phyloP scores from a whole-genome alignment of 2,888 invertebrate genomes.

The Perizoma flavofasciatum region DNA sequence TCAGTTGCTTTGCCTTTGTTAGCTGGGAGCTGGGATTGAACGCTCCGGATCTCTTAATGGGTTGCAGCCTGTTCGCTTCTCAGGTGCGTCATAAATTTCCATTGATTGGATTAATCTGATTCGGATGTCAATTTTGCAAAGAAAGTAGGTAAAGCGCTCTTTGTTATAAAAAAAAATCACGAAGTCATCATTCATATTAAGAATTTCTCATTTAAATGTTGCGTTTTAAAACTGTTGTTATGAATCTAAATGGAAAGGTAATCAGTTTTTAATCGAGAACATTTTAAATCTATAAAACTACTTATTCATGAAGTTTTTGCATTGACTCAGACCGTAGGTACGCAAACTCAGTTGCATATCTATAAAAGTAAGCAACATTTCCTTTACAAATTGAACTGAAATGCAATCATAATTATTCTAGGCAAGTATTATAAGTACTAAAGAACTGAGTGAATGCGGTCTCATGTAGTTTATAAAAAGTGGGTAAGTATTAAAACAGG shows the following conservation, averaged over 20 bases:
- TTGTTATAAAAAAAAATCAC: slow-evolving; percentile 64
- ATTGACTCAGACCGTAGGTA: slow-evolving; percentile 4
- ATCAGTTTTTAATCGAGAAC: not conserved
- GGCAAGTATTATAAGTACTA: slow-evolving; percentile 41
- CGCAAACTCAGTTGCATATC: slow-evolving; percentile 17
- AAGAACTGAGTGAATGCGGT: slow-evolving; percentile 53
- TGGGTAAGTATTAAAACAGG: slow-evolving; percentile 67
- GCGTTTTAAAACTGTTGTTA: not conserved
- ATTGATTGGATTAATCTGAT: slow-evolving; percentile 85
- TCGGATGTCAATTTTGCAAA: slow-evolving; percentile 81
- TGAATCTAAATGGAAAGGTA: too few species aligned
- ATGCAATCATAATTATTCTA: slow-evolving; percentile 44
- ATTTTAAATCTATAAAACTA: not conserved
- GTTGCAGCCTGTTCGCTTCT: slow-evolving; percentile 62
- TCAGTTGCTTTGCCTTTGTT: slow-evolving; percentile 50
- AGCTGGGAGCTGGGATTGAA: slow-evolving; percentile 71
- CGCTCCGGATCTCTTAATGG: slow-evolving; percentile 73
- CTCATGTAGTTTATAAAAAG: slow-evolving; percentile 64
- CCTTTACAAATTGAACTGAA: slow-evolving; percentile 40
- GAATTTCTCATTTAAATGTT: not conserved
- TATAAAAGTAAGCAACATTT: slow-evolving; percentile 36
- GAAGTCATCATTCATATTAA: not conserved
- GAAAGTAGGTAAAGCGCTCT: slow-evolving; percentile 67
- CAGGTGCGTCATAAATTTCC: slow-evolving; percentile 83
- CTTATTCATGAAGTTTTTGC: slow-evolving; percentile 13